phyloP scores from a whole-genome alignment of 2,888 invertebrate species.

The Eumerus sabulonum region DNA sequence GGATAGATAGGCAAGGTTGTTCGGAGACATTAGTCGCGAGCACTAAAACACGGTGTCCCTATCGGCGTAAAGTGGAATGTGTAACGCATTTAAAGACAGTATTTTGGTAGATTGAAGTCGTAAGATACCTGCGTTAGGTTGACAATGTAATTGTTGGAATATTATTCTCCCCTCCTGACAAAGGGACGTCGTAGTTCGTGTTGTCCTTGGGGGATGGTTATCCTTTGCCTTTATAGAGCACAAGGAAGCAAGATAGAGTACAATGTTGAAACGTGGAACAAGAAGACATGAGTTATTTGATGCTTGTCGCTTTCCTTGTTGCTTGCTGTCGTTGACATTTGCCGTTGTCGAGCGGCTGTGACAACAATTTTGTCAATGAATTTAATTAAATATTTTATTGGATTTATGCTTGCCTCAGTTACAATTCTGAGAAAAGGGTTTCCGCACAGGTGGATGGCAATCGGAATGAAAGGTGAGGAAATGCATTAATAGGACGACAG shows the following conservation, averaged over 20 bases:
- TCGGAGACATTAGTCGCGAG: not conserved
- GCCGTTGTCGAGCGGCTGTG: constrained; percentile 9
- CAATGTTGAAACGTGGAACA: not conserved
- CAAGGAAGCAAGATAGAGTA: not conserved
- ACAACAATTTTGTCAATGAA: constrained; percentile 44
- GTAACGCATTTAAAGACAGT: constrained; percentile 13
- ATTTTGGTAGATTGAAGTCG: constrained; percentile 38
- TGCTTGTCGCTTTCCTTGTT: constrained; percentile 1
- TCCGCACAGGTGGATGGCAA: no score
- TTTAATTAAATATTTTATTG: constrained; percentile 50
- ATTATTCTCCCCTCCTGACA: no score
- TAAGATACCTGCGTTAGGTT: constrained; percentile 25
- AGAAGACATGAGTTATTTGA: constrained; percentile 27
- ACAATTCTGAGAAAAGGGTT: constrained; percentile 20
- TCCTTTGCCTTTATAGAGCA: no score
- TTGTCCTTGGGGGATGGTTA: constrained; percentile 16
- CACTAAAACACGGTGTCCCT: not conserved
- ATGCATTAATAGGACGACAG: no score
- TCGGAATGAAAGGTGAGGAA: no score
- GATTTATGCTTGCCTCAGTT: constrained; percentile 37
- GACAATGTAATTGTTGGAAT: no score
- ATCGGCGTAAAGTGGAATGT: constrained; percentile 1
- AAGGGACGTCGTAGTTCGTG: not conserved
- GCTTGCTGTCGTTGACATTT: constrained; percentile 4
- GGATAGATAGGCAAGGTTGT: constrained; percentile 3